These are phyloP conservation scores for Schizotus pectinicornis DNA, from an alignment of 2,888 invertebrate species.

Conservation along the genomic window DNA sequence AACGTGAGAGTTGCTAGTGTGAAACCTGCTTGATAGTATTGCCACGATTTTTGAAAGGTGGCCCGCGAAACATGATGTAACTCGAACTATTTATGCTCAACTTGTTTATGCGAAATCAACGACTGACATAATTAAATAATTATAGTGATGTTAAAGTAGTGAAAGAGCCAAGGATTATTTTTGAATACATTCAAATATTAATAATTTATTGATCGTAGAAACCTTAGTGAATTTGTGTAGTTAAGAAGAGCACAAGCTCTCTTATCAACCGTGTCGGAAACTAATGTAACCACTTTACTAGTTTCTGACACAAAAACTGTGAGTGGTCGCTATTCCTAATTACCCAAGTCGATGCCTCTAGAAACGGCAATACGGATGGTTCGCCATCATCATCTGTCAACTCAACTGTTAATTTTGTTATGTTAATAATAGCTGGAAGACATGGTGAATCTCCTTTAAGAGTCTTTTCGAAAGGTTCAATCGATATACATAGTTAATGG, in stretches of 20 bases:
- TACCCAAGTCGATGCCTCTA: constrained; percentile 15
- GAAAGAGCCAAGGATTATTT: constrained; percentile 2
- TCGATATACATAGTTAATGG: too few species aligned
- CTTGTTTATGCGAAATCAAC: constrained; percentile 11
- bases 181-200: constrained; percentile 13
- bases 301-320: too few species aligned
- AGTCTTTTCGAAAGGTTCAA: too few species aligned
- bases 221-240: constrained; percentile 21
- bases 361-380: neutral
- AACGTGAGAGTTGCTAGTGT: too few species aligned
- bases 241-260: constrained; percentile 16
- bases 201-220: constrained; percentile 10
- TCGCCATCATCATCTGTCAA: too few species aligned
- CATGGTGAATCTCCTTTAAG: too few species aligned
- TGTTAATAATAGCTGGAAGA: too few species aligned
- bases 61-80: too few species aligned
- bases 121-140: constrained; percentile 17
- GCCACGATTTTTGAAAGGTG: too few species aligned
- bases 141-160: neutral
- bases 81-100: constrained; percentile 7
- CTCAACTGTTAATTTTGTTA: too few species aligned
- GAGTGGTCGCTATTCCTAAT: constrained; percentile 1
- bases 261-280: neutral
- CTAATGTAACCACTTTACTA: too few species aligned
- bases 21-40: too few species aligned